These are phyloP conservation scores for Lagenorhynchus albirostris DNA, from an alignment of 2,113 vertebrate genomes.

Conservation along the genomic window DNA sequence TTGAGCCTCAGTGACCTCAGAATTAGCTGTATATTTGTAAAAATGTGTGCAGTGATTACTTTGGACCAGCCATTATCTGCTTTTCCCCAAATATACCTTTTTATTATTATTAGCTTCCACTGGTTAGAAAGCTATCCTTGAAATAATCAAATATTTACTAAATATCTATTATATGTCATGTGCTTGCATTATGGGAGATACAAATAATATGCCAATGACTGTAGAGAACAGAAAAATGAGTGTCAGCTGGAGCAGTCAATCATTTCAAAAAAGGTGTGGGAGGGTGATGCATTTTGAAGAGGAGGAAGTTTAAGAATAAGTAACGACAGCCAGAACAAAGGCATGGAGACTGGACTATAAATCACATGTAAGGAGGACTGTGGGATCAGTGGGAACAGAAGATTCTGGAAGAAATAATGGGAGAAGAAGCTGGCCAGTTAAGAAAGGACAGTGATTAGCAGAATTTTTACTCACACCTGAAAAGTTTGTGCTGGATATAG, in stretches of 20 bases:
- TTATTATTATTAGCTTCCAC: background rate
- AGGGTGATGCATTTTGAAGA: background rate
- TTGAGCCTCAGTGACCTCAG: background rate
- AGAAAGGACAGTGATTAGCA: background rate
- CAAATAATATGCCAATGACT: background rate
- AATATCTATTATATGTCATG: background rate
- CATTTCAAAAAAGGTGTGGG: background rate
- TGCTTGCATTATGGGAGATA: background rate
- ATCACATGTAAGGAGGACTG: background rate
- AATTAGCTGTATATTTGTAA: background rate
- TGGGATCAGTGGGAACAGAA: background rate
- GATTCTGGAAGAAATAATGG: background rate
- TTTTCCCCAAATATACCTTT: background rate
- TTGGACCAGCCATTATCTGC: background rate
- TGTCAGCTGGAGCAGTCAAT: background rate
- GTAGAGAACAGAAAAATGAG: constrained; percentile 8
- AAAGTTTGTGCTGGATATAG: background rate
- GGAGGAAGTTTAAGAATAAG: background rate
- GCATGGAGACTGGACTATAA: background rate
- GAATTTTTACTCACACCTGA: background rate
- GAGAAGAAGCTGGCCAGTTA: background rate
- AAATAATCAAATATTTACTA: constrained; percentile 20
- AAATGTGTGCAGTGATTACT: background rate
- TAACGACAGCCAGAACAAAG: background rate
- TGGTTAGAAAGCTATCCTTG: constrained; percentile 6